phyloP scores from a whole-genome alignment of 2,888 invertebrate species.

The Eledone cirrhosa region DNA sequence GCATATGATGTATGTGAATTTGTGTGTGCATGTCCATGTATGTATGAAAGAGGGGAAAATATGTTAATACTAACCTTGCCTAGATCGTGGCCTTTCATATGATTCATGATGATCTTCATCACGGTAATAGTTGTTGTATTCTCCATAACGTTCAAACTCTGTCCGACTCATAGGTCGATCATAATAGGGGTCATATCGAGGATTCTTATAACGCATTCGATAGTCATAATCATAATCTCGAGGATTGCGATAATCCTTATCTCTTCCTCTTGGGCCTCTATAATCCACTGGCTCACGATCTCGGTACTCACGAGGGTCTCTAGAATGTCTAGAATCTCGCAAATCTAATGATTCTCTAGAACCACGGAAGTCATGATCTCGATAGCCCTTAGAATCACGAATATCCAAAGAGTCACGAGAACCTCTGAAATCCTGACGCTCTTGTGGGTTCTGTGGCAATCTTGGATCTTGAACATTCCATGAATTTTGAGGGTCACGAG shows the following conservation, averaged over 20 bases:
- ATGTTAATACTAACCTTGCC: slow-evolving; percentile 46
- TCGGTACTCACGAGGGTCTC: slow-evolving; percentile 37
- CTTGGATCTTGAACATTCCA: too few species aligned
- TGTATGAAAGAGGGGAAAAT: not conserved
- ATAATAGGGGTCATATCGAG: slow-evolving; percentile 37
- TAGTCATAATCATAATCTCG: slow-evolving; percentile 26
- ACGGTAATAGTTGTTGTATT: slow-evolving; percentile 34
- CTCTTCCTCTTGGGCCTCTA: slow-evolving; percentile 36
- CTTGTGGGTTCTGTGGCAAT: not conserved
- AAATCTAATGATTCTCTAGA: slow-evolving; percentile 36
- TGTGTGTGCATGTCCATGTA: not conserved
- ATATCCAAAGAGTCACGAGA: not conserved
- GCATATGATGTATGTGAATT: too few species aligned
- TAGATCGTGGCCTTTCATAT: slow-evolving; percentile 55
- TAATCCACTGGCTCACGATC: slow-evolving; percentile 34
- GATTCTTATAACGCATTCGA: slow-evolving; percentile 26
- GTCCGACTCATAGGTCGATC: slow-evolving; percentile 31
- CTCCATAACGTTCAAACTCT: not conserved
- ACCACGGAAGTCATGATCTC: slow-evolving; percentile 34
- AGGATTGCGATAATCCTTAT: slow-evolving; percentile 12
- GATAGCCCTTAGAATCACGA: not conserved
- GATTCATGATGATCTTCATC: slow-evolving; percentile 38
- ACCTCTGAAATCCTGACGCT: not conserved
- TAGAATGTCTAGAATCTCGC: slow-evolving; percentile 37
- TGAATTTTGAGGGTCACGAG: not conserved